Base-by-base conservation (phyloP, 1,140 invertebrate species). In the Asobara japonica region DNA sequence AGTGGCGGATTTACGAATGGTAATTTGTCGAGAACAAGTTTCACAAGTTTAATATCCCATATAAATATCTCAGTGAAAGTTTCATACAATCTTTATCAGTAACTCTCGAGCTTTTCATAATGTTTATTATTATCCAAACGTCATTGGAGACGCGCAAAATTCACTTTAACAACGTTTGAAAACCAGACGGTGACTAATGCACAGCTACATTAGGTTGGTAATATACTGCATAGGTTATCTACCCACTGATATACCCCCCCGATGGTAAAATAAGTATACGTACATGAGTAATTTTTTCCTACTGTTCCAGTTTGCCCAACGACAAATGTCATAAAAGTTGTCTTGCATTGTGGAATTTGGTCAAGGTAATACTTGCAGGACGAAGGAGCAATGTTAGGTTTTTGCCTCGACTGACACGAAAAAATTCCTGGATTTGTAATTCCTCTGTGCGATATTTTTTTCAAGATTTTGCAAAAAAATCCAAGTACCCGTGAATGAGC, bases 171-270 rank as follows among this genome's bases (percentile, higher is more conserved):
- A 27, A 56, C 51, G 20, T 56, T n/a, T 20, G 71, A 33, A 56
- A 76, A 76, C 64, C 73, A 76, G 79, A 79, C 72, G 76, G 38
- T 80, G 79, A 80, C 79, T 79, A 78, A 80, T 77, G 70, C 74
- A 45, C 20, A 5, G 16, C 18, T 11, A n/a, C 31, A 36, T 36
- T 36, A 36, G 31, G 31, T 11, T 36, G 5, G 5, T 36, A n/a
- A n/a, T 36, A 5, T 51, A 2, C 10, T 56, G 51, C 22, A 56
- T 56, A 20, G 45, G 45, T 51, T 51, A 56, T 56, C 51, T 56
- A 10, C 51, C 22, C 51, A 56, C 51, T 56, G 51, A 56, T 56
- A 56, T 56, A 36, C 11, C 11, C 31, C 5, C 51, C 18, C 16
- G 8, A 18, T 13, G 22, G 22, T 56, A 18, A 56, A 51, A 56